Base-by-base conservation (phyloP, 1,140 invertebrate genomes). In the Tetragonula clypearis region DNA sequence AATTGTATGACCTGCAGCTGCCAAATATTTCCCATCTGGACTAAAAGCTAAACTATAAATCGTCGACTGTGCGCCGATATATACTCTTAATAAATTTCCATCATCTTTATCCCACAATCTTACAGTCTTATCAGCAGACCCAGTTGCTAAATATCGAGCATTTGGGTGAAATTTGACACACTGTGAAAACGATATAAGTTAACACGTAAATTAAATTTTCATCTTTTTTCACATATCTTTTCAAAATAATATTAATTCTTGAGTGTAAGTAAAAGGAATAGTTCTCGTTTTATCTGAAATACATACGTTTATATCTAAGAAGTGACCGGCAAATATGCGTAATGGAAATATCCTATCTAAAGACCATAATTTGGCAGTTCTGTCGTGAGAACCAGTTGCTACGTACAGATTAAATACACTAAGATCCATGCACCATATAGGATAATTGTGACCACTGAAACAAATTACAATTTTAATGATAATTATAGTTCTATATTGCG, bases 351-450 rank as follows among this genome's bases (percentile, higher is more conserved):
- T 97, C 86, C 96, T 96, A 93, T 98, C 97, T 86, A 98, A 94
- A n/a, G 96, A 96, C 98, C 98, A 99, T 55, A 99, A 93, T 92
- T 98, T 96, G 5, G 97, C 98, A 62, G 98, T 98, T 90, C 96
- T 96, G 93, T 99, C 98, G 85, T 97, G 96, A 66, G 98, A 98
- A 73, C 97, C 98, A 12, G 98, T 98, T 2, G 96, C 97, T 92
- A 98, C 96, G 92, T 97, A 97, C 74, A 96, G 94, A 79, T 96
- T 96, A 90, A 97, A 96, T 85, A 96, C 96, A 93, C 97, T 97
- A 30, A 97, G 96, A 93, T 97, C 97, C 93, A 98, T 95, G 93
- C 97, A 97, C 97, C 98, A 98, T 66, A 99, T 96, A n/a, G 98
- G 97, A 92, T 97, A 97, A 89, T 96, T 97, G 93, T 99, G 98